Percentiles rank a stretch among this genome's conserved stretches.
These are phyloP conservation scores for Brienomyrus brachyistius DNA, from an alignment of 2,113 vertebrate species.

Conservation along the genomic window DNA sequence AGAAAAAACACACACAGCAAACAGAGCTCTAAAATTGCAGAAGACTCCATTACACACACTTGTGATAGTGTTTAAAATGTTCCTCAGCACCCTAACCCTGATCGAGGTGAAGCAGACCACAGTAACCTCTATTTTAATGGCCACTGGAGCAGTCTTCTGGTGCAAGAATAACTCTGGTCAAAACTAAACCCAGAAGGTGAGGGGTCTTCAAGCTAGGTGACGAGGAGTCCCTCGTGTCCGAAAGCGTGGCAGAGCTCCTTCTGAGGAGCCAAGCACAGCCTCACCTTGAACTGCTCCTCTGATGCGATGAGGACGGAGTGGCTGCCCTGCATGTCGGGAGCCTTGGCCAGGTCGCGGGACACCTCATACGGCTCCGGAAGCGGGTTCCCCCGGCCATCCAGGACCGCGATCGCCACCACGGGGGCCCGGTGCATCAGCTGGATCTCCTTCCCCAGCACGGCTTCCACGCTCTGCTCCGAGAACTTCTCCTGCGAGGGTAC, in stretches of 20 bases:
- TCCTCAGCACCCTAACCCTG: neutral
- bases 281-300: constrained; percentile 95
- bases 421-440: constrained; percentile 96
- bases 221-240: neutral
- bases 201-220: neutral
- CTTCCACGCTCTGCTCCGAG: constrained; percentile 71
- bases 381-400: constrained; percentile 86
- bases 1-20: neutral
- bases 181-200: neutral
- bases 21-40: neutral
- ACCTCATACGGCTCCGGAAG: constrained; percentile 91
- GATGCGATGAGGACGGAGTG: constrained; percentile 95
- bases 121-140: neutral
- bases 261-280: neutral
- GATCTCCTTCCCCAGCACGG: constrained; percentile 91
- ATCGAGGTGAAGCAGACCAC: neutral
- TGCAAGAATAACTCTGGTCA: neutral
- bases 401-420: constrained; percentile 81
- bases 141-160: neutral
- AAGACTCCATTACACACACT: neutral
- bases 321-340: constrained; percentile 87
- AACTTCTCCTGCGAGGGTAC: constrained; percentile 75
- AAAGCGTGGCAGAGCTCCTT: neutral
- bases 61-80: neutral
- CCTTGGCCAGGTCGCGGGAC: constrained; percentile 84